Percentiles rank a stretch among this genome's conserved stretches.
Evolutionary conservation across 2,888 invertebrate species (phyloP).

Genomic region (Nemoura dubitans): DNA sequence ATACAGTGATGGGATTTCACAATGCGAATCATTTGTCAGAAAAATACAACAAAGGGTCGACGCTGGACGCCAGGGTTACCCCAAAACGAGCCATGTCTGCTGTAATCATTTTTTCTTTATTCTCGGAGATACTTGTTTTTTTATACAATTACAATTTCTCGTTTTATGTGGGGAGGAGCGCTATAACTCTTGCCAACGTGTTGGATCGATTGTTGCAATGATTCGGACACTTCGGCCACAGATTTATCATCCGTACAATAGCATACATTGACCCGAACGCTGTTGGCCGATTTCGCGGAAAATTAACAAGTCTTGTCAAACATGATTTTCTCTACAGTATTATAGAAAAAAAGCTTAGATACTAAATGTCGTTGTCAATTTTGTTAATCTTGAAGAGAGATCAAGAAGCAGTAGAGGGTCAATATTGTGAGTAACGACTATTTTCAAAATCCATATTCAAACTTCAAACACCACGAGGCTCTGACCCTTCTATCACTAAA

Average conservation of each 20-base stretch:
- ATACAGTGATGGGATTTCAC: neutral
- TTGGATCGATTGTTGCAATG: neutral
- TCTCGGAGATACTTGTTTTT: neutral
- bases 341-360: neutral
- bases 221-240: neutral
- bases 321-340: neutral
- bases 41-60: neutral
- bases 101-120: conserved; percentile 3
- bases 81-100: neutral
- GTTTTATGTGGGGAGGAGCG: conserved; percentile 9
- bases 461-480: too few species aligned
- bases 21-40: conserved; percentile 12
- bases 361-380: too few species aligned
- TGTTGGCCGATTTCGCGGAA: neutral
- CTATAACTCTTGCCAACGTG: neutral
- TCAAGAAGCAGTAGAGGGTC: too few species aligned
- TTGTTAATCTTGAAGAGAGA: too few species aligned
- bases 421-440: too few species aligned
- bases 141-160: conserved; percentile 32
- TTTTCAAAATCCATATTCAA: too few species aligned
- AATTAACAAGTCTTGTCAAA: neutral
- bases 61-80: neutral
- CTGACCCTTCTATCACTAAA: too few species aligned
- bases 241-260: neutral
- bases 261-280: neutral